Evolutionary conservation across 1,140 invertebrate genomes (phyloP).

Genomic region (Ceratitis capitata): DNA sequence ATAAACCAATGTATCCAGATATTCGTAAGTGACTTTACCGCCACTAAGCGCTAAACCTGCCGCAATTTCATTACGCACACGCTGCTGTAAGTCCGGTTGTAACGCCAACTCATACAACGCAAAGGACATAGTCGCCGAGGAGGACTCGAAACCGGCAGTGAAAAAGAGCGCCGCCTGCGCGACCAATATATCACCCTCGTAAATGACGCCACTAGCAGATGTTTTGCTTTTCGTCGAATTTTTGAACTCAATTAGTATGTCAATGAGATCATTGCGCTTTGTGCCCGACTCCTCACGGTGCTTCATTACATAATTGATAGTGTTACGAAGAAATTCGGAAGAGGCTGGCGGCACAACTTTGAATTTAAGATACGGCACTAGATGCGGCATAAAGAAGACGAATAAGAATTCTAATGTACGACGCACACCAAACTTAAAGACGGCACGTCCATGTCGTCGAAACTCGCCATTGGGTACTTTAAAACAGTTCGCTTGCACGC

Average conservation of each 20-base stretch:
- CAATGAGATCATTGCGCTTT: constrained; percentile 66
- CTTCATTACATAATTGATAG: constrained; percentile 63
- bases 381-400: constrained; percentile 66
- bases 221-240: constrained; percentile 46
- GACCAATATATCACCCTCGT: constrained; percentile 66
- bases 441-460: constrained; percentile 63
- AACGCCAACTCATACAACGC: constrained; percentile 68
- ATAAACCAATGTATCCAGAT: constrained; percentile 65
- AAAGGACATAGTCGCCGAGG: constrained; percentile 65
- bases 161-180: constrained; percentile 75
- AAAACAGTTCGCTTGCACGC: constrained; percentile 70
- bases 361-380: constrained; percentile 53
- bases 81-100: constrained; percentile 65
- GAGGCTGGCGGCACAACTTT: constrained; percentile 54
- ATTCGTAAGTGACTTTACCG: constrained; percentile 63
- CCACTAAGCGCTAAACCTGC: constrained; percentile 59
- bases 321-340: constrained; percentile 56
- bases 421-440: constrained; percentile 69
- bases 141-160: constrained; percentile 69
- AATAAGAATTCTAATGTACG: constrained; percentile 67
- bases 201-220: constrained; percentile 47
- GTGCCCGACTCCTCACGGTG: constrained; percentile 56
- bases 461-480: constrained; percentile 66
- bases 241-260: constrained; percentile 61
- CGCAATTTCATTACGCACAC: constrained; percentile 65